Percentiles rank a stretch among this genome's conserved stretches.
Conservation (phyloP, 2,888 invertebrate genomes). For the Microdon myrmicae region DNA sequence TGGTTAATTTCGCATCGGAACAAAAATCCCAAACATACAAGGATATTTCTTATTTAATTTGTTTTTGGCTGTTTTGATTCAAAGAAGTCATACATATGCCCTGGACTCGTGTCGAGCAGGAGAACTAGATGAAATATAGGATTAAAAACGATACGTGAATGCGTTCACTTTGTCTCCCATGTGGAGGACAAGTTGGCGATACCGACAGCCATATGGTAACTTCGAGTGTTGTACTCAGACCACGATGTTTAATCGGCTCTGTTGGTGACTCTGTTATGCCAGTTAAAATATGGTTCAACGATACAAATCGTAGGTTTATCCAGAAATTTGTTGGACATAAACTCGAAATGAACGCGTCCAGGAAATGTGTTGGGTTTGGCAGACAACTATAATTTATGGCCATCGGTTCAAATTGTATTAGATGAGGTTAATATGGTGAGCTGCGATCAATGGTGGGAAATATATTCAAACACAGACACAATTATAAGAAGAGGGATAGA, state of each 20-base stretch:
- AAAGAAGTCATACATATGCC: conserved; percentile 1
- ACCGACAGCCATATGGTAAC: background rate
- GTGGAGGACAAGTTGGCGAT: conserved; percentile 1
- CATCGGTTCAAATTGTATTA: no score
- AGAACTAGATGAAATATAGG: conserved; percentile 47
- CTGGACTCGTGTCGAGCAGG: conserved; percentile 7
- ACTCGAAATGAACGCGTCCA: conserved; percentile 42
- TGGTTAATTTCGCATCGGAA: conserved; percentile 39
- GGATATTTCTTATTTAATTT: conserved; percentile 51
- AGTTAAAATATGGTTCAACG: conserved; percentile 37
- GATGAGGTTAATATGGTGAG: no score
- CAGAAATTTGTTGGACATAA: conserved; percentile 45
- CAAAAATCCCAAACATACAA: conserved; percentile 43
- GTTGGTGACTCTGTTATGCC: conserved; percentile 33
- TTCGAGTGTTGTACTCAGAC: conserved; percentile 18
- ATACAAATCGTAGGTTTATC: conserved; percentile 48
- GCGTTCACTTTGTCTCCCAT: conserved; percentile 36
- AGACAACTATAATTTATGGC: no score
- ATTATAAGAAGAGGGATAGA: no score
- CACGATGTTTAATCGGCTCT: conserved; percentile 16
- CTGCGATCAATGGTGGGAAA: no score
- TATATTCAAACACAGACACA: no score
- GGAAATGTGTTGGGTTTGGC: conserved; percentile 33
- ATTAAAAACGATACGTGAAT: conserved; percentile 49
- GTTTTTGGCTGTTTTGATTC: conserved; percentile 28